These are phyloP conservation scores for Cataglyphis altisquamis DNA, from an alignment of 2,888 invertebrate species.

Conservation along the genomic window DNA sequence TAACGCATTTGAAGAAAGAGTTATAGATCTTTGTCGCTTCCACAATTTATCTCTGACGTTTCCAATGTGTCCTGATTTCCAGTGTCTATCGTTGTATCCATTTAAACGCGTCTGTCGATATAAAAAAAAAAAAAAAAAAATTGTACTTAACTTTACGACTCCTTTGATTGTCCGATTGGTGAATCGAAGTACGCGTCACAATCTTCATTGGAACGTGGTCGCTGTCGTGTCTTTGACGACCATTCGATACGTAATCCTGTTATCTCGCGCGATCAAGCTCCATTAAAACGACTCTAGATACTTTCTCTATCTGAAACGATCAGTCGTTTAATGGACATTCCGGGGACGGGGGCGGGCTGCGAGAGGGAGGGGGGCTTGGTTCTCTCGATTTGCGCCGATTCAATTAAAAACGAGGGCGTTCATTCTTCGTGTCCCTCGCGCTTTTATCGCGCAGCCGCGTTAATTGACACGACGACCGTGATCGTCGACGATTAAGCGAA, in stretches of 20 bases:
- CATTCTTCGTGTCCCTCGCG: conserved; percentile 66
- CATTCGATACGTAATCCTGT: conserved; percentile 72
- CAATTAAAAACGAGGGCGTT: conserved; percentile 74
- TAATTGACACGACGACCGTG: conserved; percentile 75
- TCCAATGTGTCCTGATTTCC: not conserved
- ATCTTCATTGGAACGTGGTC: conserved; percentile 60
- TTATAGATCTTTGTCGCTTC: not conserved
- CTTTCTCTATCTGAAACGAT: conserved; percentile 77
- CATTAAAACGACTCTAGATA: conserved; percentile 73
- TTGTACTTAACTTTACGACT: conserved; percentile 28
- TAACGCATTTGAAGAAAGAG: not conserved
- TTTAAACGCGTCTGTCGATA: conserved; percentile 19
- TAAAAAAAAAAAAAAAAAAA: not conserved
- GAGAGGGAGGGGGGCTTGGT: conserved; percentile 61
- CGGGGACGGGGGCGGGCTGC: conserved; percentile 52
- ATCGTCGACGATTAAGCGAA: conserved; percentile 57
- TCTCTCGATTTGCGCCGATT: conserved; percentile 70
- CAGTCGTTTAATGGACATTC: conserved; percentile 76
- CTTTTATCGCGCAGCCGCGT: conserved; percentile 66
- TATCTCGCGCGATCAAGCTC: conserved; percentile 74
- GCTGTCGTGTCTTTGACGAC: conserved; percentile 60
- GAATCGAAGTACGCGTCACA: conserved; percentile 31
- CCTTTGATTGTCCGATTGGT: not conserved
- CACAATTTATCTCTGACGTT: not conserved
- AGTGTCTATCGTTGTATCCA: not conserved